These are phyloP conservation scores for Deladenus siricidicola DNA, from an alignment of 2,888 invertebrate genomes.

Conservation along the genomic window DNA sequence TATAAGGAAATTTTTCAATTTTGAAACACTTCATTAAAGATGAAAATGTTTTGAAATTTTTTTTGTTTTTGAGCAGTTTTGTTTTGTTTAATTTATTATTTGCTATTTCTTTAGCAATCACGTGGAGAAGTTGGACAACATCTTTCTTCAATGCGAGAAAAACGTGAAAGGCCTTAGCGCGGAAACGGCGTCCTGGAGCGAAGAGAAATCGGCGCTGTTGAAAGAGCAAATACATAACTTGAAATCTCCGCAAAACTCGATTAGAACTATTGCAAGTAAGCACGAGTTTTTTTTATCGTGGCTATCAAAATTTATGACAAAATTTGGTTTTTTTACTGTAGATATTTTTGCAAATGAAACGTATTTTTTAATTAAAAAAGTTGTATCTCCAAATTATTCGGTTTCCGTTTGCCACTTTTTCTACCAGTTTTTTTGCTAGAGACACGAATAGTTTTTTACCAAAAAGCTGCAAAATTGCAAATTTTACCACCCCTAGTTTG, in stretches of 20 bases:
- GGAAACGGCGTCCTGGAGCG: conserved; percentile 61
- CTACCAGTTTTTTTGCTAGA: no score
- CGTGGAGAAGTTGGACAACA: conserved; percentile 47
- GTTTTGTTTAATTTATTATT: neutral
- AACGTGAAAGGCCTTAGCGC: conserved; percentile 66
- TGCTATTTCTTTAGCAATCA: conserved; percentile 25
- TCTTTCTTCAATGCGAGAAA: conserved; percentile 67
- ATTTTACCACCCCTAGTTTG: no score
- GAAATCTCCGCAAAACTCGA: conserved; percentile 66
- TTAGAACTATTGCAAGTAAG: conserved; percentile 69
- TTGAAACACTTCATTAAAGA: no score
- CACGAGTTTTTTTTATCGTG: neutral
- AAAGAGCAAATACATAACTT: conserved; percentile 61
- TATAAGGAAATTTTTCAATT: no score
- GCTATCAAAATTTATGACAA: no score
- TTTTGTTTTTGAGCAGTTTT: neutral
- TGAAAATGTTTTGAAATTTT: neutral
- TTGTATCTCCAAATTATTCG: no score
- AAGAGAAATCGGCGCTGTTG: conserved; percentile 62
- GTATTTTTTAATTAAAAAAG: no score
- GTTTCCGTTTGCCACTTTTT: no score
- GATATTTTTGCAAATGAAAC: no score
- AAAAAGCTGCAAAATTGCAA: no score
- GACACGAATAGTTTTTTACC: no score
- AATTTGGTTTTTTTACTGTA: no score